phyloP scores from a whole-genome alignment of 2,888 invertebrate genomes.

The Mimumesa dahlbomi region DNA sequence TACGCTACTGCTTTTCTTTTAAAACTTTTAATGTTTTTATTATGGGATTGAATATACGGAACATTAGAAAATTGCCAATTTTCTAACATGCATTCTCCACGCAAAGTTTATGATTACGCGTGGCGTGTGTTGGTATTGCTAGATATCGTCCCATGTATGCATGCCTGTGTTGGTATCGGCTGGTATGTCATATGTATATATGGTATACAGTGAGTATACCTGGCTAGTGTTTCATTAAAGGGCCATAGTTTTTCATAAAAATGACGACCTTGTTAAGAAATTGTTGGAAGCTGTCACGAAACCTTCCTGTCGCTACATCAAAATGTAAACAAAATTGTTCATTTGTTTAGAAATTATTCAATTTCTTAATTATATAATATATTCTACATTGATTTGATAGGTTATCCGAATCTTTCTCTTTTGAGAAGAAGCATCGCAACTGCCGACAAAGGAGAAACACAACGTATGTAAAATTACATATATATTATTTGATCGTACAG shows the following conservation, averaged over 20 bases:
- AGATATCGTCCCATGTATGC: too few species aligned
- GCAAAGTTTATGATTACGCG: too few species aligned
- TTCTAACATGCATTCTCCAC: too few species aligned
- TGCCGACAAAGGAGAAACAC: conserved; percentile 37
- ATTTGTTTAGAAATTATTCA: background rate
- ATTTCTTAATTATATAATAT: conserved; percentile 56
- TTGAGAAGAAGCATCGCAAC: conserved; percentile 40
- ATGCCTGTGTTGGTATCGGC: too few species aligned
- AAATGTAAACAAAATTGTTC: conserved; percentile 49
- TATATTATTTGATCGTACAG: conserved; percentile 4
- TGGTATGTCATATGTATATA: too few species aligned
- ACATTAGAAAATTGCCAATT: too few species aligned
- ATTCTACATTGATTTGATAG: conserved; percentile 34
- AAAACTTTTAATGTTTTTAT: too few species aligned
- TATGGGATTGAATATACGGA: too few species aligned
- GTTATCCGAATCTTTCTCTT: conserved; percentile 49
- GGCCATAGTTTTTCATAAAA: conserved; percentile 8
- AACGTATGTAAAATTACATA: conserved; percentile 53
- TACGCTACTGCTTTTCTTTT: too few species aligned
- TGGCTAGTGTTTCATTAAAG: too few species aligned
- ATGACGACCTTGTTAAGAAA: conserved; percentile 59
- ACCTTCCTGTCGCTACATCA: conserved; percentile 26
- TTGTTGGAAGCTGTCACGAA: conserved; percentile 48
- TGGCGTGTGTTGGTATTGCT: too few species aligned
- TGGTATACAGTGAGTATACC: too few species aligned